phyloP scores from a whole-genome alignment of 2,888 invertebrate species.

The Colletes collaris region DNA sequence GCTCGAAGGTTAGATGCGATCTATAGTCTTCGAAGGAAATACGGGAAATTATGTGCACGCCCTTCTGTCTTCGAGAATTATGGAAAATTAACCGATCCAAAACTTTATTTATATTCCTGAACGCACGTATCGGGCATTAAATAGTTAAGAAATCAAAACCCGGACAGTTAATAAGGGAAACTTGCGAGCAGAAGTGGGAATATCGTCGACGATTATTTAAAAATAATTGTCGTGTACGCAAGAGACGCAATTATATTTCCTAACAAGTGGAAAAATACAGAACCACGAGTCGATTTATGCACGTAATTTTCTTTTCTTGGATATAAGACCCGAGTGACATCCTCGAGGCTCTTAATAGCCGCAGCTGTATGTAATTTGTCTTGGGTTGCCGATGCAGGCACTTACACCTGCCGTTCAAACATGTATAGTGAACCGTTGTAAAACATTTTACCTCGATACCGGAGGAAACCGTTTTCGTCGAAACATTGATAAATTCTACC shows the following conservation, averaged over 20 bases:
- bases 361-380: constrained; percentile 29
- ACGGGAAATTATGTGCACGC: constrained; percentile 40
- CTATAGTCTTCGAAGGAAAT: constrained; percentile 62
- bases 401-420: constrained; percentile 34
- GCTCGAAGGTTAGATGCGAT: constrained; percentile 60
- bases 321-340: neutral
- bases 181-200: neutral
- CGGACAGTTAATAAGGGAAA: neutral
- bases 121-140: neutral
- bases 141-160: neutral
- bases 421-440: neutral
- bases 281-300: neutral
- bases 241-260: neutral
- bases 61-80: constrained; percentile 29
- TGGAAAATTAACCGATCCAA: constrained; percentile 16
- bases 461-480: neutral
- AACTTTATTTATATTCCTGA: neutral
- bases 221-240: neutral
- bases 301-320: neutral
- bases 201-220: neutral
- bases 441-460: neutral
- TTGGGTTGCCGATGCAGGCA: constrained; percentile 10
- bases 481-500: neutral
- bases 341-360: constrained; percentile 10
- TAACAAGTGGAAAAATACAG: neutral